Evolutionary conservation across 2,888 invertebrate genomes (phyloP), one percentile per base, ranked within the genome.

Genomic region (Andrena praecox): DNA sequence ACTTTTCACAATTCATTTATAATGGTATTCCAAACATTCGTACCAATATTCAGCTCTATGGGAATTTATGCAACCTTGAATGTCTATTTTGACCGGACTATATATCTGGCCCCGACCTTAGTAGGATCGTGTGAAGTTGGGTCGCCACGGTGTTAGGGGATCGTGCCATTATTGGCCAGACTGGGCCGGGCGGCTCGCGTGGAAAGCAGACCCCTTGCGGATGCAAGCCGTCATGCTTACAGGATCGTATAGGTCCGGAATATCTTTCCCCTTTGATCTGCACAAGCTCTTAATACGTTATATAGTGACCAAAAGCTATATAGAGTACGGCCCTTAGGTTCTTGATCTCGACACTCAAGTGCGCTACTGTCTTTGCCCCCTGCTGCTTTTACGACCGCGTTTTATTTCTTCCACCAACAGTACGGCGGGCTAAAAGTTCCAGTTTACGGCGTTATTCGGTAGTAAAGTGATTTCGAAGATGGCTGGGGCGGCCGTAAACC

Each of bases 381-480:
- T 12, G 24, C 56, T 56, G 56, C 24, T 56, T 56, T 56, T 56
- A 56, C 10, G 24, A 56, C 27, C 56, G 20, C 56, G 56, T 12
- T 27, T 24, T 27, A 27, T 56, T 56, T 24, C 56, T 2, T 56
- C 56, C 56, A 56, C 24, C 56, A 12, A 24, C 10, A 56, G 24
- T 56, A 56, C 4, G 27, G 24, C 24, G 20, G 56, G 8, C 56
- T 27, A 56, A 27, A 20, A 56, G 56, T 56, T 10, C 4, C 56
- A 24, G 24, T 56, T 56, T 56, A 56, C 10, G 5, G 24, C 56
- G 10, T 56, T 56, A 56, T 56, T 56, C 56, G 56, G 56, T 56
- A 56, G 56, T 56, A 56, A 56, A 56, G 27, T 56, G 56, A 56
- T 56, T 24, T 56, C 24, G 24, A 56, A 56, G 56, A 24, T 56